Conservation (phyloP, 2,113 vertebrate genomes). For the Dinomys branickii region DNA sequence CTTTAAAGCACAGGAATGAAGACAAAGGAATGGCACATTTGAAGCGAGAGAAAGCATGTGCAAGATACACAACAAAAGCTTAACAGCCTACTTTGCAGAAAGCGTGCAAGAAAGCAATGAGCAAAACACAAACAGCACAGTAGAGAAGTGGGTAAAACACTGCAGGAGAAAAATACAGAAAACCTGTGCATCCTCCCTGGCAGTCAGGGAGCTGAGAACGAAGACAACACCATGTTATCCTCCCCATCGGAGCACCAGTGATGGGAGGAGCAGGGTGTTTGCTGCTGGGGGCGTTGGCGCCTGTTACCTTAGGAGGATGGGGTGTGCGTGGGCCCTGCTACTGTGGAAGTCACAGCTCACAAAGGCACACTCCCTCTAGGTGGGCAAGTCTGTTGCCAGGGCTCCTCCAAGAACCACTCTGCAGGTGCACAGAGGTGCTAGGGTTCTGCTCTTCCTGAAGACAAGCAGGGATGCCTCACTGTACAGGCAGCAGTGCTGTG, state of each 20-base stretch:
- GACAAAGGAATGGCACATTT: neutral
- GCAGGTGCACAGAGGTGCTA: neutral
- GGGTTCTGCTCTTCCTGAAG: neutral
- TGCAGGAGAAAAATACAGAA: neutral
- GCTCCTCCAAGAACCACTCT: accelerated
- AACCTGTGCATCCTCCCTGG: neutral
- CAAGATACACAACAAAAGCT: neutral
- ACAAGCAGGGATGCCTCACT: neutral
- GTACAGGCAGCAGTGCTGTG: neutral
- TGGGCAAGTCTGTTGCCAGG: neutral
- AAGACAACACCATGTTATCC: accelerated
- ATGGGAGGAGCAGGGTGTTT: accelerated
- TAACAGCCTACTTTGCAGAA: neutral
- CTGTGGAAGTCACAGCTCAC: accelerated
- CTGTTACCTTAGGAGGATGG: accelerated
- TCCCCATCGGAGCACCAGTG: accelerated
- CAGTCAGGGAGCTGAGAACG: neutral
- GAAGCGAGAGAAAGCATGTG: neutral
- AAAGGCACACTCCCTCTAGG: accelerated
- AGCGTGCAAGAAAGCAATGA: accelerated
- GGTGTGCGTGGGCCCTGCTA: neutral
- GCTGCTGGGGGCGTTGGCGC: accelerated
- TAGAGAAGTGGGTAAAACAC: neutral
- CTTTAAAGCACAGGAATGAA: neutral
- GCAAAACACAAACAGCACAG: neutral